These are phyloP conservation scores for Empidonax traillii DNA, from an alignment of 2,113 vertebrate genomes.

Conservation along the genomic window DNA sequence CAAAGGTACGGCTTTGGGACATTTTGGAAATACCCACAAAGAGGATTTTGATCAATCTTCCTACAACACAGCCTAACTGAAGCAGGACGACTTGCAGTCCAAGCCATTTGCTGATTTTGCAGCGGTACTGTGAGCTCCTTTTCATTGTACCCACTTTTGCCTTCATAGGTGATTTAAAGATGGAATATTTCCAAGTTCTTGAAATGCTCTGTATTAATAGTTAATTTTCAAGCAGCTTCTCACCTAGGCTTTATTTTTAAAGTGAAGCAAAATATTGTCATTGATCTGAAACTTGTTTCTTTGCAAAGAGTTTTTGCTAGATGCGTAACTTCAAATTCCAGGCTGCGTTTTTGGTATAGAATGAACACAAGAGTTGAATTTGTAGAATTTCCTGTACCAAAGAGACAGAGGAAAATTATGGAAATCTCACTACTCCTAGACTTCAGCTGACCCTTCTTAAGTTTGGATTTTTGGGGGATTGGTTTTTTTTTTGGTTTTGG, in stretches of 20 bases:
- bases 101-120: background rate
- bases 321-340: background rate
- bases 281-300: background rate
- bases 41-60: background rate
- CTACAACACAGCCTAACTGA: background rate
- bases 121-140: background rate
- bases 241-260: background rate
- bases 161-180: background rate
- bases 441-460: background rate
- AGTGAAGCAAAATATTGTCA: background rate
- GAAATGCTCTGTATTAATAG: background rate
- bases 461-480: background rate
- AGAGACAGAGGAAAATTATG: background rate
- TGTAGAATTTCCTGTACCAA: background rate
- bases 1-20: background rate
- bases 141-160: background rate
- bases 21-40: background rate
- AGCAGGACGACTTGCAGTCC: background rate
- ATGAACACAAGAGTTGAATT: background rate
- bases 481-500: background rate
- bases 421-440: background rate
- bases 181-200: background rate
- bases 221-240: background rate
- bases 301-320: background rate
- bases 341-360: background rate